Evolutionary conservation across 2,113 vertebrate species (phyloP).

Genomic region (Setophaga petechia): DNA sequence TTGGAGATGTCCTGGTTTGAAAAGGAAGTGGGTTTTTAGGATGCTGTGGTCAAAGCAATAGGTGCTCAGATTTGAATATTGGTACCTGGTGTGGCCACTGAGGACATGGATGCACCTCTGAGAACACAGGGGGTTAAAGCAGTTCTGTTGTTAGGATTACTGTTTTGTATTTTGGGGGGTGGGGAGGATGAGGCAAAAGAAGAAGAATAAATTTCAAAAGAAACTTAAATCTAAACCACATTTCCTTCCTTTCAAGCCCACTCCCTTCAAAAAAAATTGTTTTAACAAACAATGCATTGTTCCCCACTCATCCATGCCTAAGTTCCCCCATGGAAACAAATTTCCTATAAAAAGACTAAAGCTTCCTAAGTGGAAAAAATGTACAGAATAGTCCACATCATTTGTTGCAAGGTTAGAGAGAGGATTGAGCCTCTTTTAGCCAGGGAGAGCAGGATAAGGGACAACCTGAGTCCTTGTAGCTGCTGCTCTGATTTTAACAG

Average conservation of each 20-base stretch:
- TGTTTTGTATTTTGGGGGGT: background rate
- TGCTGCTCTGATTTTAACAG: background rate
- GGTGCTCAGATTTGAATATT: too few relatives aligned
- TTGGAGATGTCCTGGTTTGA: background rate
- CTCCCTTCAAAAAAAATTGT: slow-evolving; percentile 20
- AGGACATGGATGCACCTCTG: too few relatives aligned
- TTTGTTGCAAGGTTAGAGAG: background rate
- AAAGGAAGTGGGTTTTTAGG: too few relatives aligned
- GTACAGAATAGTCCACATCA: background rate
- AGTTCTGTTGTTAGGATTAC: background rate
- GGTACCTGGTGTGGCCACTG: too few relatives aligned
- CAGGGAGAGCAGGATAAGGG: background rate
- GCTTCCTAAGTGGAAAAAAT: background rate
- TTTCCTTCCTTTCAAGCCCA: slow-evolving; percentile 55
- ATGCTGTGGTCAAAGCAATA: too few relatives aligned
- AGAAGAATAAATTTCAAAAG: slow-evolving; percentile 34
- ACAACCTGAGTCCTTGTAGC: background rate
- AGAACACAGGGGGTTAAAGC: too few relatives aligned
- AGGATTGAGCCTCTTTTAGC: background rate
- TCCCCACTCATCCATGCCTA: slow-evolving; percentile 22
- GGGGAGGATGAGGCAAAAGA: background rate
- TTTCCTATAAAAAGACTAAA: slow-evolving; percentile 19
- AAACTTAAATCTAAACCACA: slow-evolving; percentile 1
- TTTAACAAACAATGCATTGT: slow-evolving; percentile 43
- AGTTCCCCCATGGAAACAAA: slow-evolving; percentile 2